A percentile compares a stretch with the other conserved stretches of the same genome.
Evolutionary conservation across 2,888 invertebrate genomes (phyloP).

Genomic region (Coenonympha glycerion): DNA sequence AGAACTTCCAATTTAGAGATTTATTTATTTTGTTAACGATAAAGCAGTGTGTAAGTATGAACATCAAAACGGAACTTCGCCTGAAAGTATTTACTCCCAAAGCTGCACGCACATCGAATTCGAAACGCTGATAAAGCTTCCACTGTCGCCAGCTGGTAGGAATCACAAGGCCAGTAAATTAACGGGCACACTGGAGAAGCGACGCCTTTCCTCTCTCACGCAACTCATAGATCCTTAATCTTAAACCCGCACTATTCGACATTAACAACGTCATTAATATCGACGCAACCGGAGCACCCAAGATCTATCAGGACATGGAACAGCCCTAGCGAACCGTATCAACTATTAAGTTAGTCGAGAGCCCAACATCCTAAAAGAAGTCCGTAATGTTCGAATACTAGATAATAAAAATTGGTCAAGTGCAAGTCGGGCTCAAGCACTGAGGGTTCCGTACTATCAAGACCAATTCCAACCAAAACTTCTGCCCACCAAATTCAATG

Average conservation of each 20-base stretch:
- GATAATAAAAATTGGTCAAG: slow-evolving; percentile 51
- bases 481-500: no score
- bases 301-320: slow-evolving; percentile 16
- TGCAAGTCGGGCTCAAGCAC: no score
- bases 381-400: slow-evolving; percentile 37
- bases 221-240: slow-evolving; percentile 30
- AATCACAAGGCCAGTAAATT: slow-evolving; percentile 23
- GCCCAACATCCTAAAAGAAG: slow-evolving; percentile 35
- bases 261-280: slow-evolving; percentile 26
- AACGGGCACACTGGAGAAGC: slow-evolving; percentile 21
- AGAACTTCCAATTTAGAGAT: no score
- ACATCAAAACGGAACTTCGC: background rate
- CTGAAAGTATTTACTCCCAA: background rate
- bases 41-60: no score
- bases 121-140: slow-evolving; percentile 15
- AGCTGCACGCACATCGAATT: slow-evolving; percentile 10
- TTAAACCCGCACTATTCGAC: slow-evolving; percentile 24
- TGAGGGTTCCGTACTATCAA: no score
- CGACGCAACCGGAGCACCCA: slow-evolving; percentile 15
- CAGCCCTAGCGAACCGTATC: slow-evolving; percentile 11
- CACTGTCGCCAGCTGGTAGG: slow-evolving; percentile 14
- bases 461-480: no score
- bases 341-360: slow-evolving; percentile 26
- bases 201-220: slow-evolving; percentile 28
- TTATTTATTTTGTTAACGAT: no score